phyloP scores from a whole-genome alignment of 1,140 invertebrate species.

The Hesperophylax magnus region DNA sequence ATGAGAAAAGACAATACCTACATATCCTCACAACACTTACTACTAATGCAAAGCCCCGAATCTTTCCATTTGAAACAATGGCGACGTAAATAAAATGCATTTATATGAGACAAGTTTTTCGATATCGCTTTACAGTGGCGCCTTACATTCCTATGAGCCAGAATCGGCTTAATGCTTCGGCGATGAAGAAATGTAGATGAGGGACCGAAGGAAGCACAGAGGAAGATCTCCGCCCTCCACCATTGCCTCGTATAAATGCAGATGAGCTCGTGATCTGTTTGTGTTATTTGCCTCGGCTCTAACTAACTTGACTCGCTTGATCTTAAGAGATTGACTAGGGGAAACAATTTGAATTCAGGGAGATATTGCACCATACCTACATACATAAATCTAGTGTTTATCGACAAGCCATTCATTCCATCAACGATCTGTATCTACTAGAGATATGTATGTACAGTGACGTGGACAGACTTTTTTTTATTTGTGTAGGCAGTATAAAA shows the following conservation, averaged over 20 bases:
- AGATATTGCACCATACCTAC: conserved; percentile 19
- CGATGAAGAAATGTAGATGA: conserved; percentile 49
- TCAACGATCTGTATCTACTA: conserved; percentile 11
- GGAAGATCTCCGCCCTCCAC: conserved; percentile 45
- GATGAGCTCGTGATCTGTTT: conserved; percentile 60
- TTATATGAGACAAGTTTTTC: conserved; percentile 14
- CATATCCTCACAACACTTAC: too few species aligned
- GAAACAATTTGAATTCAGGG: conserved; percentile 31
- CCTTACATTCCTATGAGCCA: not conserved
- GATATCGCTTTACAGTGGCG: conserved; percentile 19
- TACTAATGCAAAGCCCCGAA: not conserved
- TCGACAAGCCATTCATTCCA: conserved; percentile 11
- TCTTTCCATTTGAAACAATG: conserved; percentile 7
- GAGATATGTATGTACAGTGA: too few species aligned
- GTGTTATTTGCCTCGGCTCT: conserved; percentile 52
- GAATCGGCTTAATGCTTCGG: conserved; percentile 8
- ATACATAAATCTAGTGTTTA: conserved; percentile 10
- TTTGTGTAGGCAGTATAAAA: too few species aligned
- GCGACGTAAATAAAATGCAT: not conserved
- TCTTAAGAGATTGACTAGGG: conserved; percentile 17
- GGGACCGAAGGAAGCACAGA: conserved; percentile 43
- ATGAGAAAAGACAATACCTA: too few species aligned
- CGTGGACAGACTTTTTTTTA: too few species aligned
- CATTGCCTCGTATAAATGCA: conserved; percentile 62
- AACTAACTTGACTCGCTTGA: conserved; percentile 28